A percentile compares a stretch with the other conserved stretches of the same genome.
Evolutionary conservation across 1,140 invertebrate genomes (phyloP).

Genomic region (Calosoma granatense): DNA sequence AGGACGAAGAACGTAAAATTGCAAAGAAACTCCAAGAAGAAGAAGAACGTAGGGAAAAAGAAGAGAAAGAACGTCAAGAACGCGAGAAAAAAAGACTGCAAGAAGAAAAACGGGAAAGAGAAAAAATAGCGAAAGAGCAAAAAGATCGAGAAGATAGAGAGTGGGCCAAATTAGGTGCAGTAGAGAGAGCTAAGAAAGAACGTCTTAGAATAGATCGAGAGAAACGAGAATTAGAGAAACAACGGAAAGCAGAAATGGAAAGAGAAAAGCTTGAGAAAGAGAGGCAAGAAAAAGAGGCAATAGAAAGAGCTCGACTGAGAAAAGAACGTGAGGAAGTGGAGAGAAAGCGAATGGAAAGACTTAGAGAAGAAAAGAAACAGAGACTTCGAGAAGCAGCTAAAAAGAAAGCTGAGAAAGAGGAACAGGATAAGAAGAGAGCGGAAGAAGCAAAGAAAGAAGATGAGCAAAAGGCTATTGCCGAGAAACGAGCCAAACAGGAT

Average conservation of each 20-base stretch:
- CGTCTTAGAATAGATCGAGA: conserved; percentile 17
- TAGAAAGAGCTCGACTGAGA: conserved; percentile 22
- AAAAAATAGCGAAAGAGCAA: conserved; percentile 13
- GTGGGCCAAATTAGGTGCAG: conserved; percentile 3
- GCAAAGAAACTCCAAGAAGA: conserved; percentile 1
- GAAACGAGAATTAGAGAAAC: conserved; percentile 20
- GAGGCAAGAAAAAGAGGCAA: conserved; percentile 19
- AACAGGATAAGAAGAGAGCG: conserved; percentile 9
- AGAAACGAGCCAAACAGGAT: background rate
- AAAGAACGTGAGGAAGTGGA: conserved; percentile 28
- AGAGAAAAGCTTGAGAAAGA: conserved; percentile 18
- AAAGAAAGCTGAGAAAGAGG: conserved; percentile 2
- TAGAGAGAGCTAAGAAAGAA: conserved; percentile 12
- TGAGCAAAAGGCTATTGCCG: background rate
- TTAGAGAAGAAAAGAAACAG: background rate
- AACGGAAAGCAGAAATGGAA: conserved; percentile 14
- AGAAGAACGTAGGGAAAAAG: conserved; percentile 8
- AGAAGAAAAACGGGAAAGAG: conserved; percentile 13
- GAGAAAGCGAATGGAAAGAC: conserved; percentile 14
- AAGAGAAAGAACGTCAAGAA: conserved; percentile 16
- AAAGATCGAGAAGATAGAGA: conserved; percentile 8
- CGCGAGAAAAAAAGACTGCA: conserved; percentile 15
- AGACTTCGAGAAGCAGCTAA: conserved; percentile 5
- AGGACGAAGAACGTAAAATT: conserved; percentile 15
- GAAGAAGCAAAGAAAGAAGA: conserved; percentile 9